Evolutionary conservation across 2,113 vertebrate genomes (phyloP).

Genomic region (Chrysochloris asiatica): DNA sequence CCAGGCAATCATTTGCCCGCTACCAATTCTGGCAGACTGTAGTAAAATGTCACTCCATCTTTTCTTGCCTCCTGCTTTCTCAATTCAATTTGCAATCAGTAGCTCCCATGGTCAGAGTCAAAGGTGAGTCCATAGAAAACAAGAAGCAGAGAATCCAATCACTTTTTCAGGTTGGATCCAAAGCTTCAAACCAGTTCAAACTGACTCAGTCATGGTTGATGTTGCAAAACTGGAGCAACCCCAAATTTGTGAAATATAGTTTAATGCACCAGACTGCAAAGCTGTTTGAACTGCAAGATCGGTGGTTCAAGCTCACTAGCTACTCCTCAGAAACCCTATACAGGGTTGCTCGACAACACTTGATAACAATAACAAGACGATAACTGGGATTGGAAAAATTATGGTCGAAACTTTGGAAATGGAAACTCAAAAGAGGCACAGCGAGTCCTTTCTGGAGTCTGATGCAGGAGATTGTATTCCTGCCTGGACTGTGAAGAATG

Average conservation of each 20-base stretch:
- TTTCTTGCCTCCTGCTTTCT: neutral
- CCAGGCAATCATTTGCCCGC: fast-evolving
- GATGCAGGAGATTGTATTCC: neutral
- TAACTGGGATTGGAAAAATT: neutral
- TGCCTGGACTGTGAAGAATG: neutral
- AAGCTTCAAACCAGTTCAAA: neutral
- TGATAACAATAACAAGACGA: too few species aligned
- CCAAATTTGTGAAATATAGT: neutral
- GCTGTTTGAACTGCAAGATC: too few species aligned
- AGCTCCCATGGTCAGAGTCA: neutral
- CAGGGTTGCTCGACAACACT: too few species aligned
- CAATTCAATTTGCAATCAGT: neutral
- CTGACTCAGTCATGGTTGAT: neutral
- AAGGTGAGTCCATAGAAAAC: neutral
- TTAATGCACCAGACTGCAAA: neutral
- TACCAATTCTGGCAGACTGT: neutral
- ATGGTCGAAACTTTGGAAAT: neutral
- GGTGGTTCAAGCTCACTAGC: too few species aligned
- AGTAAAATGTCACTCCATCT: neutral
- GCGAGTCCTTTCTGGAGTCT: neutral
- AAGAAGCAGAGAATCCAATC: neutral
- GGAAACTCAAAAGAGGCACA: neutral
- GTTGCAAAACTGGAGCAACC: neutral
- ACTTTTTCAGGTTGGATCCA: neutral
- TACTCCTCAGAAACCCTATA: too few species aligned